Evolutionary conservation across 2,888 invertebrate genomes (phyloP).

Genomic region (Cantharis nigra): DNA sequence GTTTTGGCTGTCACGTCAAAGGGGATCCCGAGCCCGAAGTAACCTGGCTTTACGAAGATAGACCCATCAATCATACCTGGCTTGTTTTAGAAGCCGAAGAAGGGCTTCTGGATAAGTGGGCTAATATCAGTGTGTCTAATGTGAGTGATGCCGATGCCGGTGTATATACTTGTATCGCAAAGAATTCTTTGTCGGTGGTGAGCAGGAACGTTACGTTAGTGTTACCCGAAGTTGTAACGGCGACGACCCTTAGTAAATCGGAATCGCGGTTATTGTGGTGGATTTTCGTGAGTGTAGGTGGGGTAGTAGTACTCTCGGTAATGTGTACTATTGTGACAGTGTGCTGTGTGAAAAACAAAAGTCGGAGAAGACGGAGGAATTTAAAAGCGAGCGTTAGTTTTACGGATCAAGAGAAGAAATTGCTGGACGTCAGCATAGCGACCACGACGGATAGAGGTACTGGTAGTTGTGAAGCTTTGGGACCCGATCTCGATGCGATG

Average conservation of each 20-base stretch:
- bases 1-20: slow-evolving; percentile 78
- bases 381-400: slow-evolving; percentile 81
- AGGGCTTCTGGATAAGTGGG: slow-evolving; percentile 64
- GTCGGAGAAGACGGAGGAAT: slow-evolving; percentile 66
- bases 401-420: slow-evolving; percentile 86
- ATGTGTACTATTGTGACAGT: slow-evolving; percentile 65
- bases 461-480: slow-evolving; percentile 62
- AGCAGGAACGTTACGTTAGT: slow-evolving; percentile 68
- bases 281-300: slow-evolving; percentile 72
- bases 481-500: slow-evolving; percentile 61
- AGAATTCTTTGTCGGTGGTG: slow-evolving; percentile 67
- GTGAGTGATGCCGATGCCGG: slow-evolving; percentile 82
- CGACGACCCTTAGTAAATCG: slow-evolving; percentile 76
- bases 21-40: slow-evolving; percentile 85
- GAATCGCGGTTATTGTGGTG: slow-evolving; percentile 75
- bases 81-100: slow-evolving; percentile 56
- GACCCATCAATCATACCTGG: slow-evolving; percentile 62
- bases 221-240: slow-evolving; percentile 71
- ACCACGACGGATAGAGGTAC: slow-evolving; percentile 67
- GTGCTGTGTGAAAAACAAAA: slow-evolving; percentile 61
- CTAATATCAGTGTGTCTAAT: slow-evolving; percentile 81
- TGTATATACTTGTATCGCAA: slow-evolving; percentile 81
- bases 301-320: slow-evolving; percentile 66
- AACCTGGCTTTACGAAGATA: slow-evolving; percentile 81
- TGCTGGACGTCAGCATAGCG: slow-evolving; percentile 79